Conservation (phyloP, 37 sponge, comb jelly and placozoan genomes). For the Ephydatia muelleri region DNA sequence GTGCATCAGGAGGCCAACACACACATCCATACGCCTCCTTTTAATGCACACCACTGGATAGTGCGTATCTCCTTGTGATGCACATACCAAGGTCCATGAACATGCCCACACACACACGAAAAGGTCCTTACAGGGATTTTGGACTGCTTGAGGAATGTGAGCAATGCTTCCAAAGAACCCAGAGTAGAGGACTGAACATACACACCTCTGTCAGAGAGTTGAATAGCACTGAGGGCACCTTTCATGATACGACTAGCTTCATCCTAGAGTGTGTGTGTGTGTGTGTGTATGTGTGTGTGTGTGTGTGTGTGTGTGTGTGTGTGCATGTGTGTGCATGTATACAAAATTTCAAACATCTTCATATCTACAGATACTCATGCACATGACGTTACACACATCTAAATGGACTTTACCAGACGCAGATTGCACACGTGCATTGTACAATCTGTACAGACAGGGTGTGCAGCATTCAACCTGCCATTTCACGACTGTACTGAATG, state of each 20-base stretch:
- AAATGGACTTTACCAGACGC: no score
- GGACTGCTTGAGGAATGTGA: constrained; percentile 91
- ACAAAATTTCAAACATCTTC: neutral
- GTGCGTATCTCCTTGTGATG: no score
- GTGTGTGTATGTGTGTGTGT: neutral
- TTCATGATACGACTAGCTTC: constrained; percentile 65
- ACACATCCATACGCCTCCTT: no score
- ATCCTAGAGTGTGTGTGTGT: constrained; percentile 28
- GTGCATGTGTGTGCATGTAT: neutral
- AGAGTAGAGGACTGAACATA: constrained; percentile 98
- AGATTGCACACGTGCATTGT: no score
- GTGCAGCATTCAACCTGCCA: no score
- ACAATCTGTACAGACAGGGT: no score
- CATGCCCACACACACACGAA: neutral
- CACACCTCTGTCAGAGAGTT: constrained; percentile 89
- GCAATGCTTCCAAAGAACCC: constrained; percentile 95
- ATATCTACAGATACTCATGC: neutral
- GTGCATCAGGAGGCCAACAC: neutral
- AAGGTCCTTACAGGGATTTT: constrained; percentile 89
- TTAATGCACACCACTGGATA: no score
- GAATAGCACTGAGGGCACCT: constrained; percentile 74
- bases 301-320: neutral
- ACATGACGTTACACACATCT: no score
- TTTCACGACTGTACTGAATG: no score
- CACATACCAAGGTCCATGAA: neutral